Percentiles rank a stretch among this genome's conserved stretches.
Conservation (phyloP, 1,140 invertebrate species). For the Hetaerina americana region DNA sequence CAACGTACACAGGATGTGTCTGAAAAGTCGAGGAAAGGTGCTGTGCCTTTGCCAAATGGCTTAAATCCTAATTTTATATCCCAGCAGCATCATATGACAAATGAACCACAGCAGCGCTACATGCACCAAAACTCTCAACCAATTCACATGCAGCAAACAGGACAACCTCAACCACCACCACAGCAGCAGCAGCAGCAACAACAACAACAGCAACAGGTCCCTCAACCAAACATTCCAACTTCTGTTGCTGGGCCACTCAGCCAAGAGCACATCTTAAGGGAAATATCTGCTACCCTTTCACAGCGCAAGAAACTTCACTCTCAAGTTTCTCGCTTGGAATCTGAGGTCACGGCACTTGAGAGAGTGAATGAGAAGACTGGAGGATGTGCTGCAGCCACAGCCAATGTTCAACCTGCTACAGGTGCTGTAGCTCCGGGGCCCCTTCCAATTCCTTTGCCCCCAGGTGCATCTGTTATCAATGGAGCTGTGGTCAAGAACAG, state of each 20-base stretch:
- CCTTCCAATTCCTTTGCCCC: neutral
- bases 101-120: neutral
- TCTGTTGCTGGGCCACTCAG: conserved; percentile 38
- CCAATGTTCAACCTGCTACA: conserved; percentile 12
- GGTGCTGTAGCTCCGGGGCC: conserved; percentile 11
- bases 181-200: neutral
- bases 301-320: conserved; percentile 67
- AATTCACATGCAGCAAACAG: neutral
- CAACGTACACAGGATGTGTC: conserved; percentile 52
- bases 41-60: conserved; percentile 25
- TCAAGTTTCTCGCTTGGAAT: conserved; percentile 59
- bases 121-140: neutral
- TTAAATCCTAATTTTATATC: conserved; percentile 2
- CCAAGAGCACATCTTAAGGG: conserved; percentile 67
- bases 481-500: neutral
- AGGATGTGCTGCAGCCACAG: conserved; percentile 18
- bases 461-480: neutral
- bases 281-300: conserved; percentile 67
- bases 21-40: conserved; percentile 41
- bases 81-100: neutral
- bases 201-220: neutral
- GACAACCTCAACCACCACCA: no score
- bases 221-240: neutral
- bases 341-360: conserved; percentile 59
- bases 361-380: conserved; percentile 49